A percentile compares a stretch with the other conserved stretches of the same genome.
phyloP scores from a whole-genome alignment of 2,888 invertebrate species.

The Ophioninae sp. region DNA sequence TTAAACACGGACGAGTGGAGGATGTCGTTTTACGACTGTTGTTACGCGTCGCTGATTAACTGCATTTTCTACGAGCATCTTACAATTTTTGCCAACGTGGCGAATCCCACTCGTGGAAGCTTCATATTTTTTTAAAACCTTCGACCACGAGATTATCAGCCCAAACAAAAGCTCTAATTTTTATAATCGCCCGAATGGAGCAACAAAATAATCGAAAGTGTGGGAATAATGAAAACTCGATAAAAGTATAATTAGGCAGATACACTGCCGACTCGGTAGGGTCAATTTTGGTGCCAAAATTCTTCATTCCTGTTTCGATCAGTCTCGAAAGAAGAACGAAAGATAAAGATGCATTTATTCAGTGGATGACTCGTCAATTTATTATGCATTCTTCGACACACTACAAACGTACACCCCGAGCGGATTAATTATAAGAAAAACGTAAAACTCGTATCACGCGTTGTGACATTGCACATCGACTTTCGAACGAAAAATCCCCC shows the following conservation, averaged over 20 bases:
- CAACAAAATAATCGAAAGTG: slow-evolving; percentile 1
- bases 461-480: not conserved
- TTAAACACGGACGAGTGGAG: slow-evolving; percentile 33
- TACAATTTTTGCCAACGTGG: slow-evolving; percentile 14
- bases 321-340: too few species aligned
- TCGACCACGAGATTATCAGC: not conserved
- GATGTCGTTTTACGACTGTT: slow-evolving; percentile 53
- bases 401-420: not conserved
- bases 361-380: not conserved
- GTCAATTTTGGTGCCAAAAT: not conserved
- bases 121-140: slow-evolving; percentile 44
- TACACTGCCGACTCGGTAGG: not conserved
- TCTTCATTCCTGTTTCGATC: not conserved
- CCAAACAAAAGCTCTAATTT: slow-evolving; percentile 17
- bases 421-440: not conserved
- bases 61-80: slow-evolving; percentile 36
- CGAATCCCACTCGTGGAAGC: slow-evolving; percentile 2
- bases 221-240: not conserved
- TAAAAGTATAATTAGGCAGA: not conserved
- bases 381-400: not conserved
- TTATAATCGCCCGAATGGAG: slow-evolving; percentile 20
- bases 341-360: not conserved
- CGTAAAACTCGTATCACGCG: not conserved
- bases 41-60: slow-evolving; percentile 45
- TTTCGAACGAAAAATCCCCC: too few species aligned